Conservation (phyloP, 35 echinoderm and acorn worm genomes). For the Stichopus chloronotus region DNA sequence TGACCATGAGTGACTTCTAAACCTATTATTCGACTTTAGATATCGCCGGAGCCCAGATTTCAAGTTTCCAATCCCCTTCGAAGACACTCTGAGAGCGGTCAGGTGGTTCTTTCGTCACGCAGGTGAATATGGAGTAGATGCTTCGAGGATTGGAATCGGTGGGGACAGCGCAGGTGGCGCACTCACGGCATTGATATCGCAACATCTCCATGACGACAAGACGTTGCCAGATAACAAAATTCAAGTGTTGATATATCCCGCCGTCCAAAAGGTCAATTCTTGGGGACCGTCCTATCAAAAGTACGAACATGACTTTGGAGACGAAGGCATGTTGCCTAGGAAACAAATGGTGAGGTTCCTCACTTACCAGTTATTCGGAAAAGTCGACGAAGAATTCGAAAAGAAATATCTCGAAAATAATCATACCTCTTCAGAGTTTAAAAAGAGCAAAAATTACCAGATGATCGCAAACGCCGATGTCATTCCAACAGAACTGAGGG, state of each 20-base stretch:
- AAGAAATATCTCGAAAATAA: conserved; percentile 42
- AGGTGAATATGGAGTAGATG: conserved; percentile 61
- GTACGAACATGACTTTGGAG: conserved; percentile 63
- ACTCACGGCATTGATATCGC: conserved; percentile 49
- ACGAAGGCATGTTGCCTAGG: conserved; percentile 35
- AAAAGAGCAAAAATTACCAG: background rate
- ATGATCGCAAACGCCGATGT: conserved; percentile 14
- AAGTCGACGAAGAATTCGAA: conserved; percentile 46
- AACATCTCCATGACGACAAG: conserved; percentile 63
- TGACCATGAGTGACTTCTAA: too few relatives aligned
- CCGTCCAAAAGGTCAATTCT: conserved; percentile 61
- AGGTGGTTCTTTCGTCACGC: conserved; percentile 72
- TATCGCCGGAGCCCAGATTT: conserved; percentile 69
- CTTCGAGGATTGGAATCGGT: conserved; percentile 45
- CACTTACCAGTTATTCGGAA: conserved; percentile 44
- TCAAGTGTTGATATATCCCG: conserved; percentile 71
- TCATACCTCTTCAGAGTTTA: conserved; percentile 66
- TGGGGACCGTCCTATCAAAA: conserved; percentile 68
- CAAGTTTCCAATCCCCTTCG: conserved; percentile 44
- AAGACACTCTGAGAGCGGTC: conserved; percentile 68
- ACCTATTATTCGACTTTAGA: background rate
- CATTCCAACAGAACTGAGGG: conserved; percentile 61
- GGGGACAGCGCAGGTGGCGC: conserved; percentile 80
- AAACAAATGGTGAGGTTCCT: conserved; percentile 39
- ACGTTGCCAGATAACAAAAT: conserved; percentile 62